Base-by-base conservation (phyloP, 2,797 vertebrate species). In the Leuciscus waleckii region DNA sequence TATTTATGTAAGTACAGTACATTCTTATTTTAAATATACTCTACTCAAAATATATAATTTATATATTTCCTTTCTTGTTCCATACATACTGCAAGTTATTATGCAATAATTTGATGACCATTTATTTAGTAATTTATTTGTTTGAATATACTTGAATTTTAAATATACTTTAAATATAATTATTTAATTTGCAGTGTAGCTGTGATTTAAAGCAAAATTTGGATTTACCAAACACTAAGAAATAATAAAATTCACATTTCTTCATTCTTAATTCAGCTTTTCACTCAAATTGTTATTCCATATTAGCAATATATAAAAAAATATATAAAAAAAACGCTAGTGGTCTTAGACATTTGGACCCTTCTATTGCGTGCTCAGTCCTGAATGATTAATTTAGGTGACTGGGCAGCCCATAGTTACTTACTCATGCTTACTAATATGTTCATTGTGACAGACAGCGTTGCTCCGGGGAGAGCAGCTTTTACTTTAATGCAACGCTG, bases 341-440 rank as follows among this genome's bases (percentile, higher is more conserved):
- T 16, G n/a, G 1, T n/a, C 39, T 78, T 37, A 63, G 32, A 79
- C 46, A 23, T 80, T 67, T 35, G 3, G 69, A n/a, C 46, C 39
- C 65, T 26, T 78, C 32, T n/a, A 77, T 56, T 67, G 65, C 32
- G 19, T 78, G 58, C 56, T 43, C 29, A 61, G 49, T 46, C 58
- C 19, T 81, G 61, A 85, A 80, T 61, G 7, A 74, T 81, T 88
- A 49, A 76, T 84, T 74, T 78, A 67, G 51, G 35, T 76, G 61
- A 70, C 43, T 54, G 56, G 8, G 61, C 41, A 16, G 35, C 82
- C 43, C 19, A 73, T 61, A 78, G 77, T 65, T 46, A 63, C 74
- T 82, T 74, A 68, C 43, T 83, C 80, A 83, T 82, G 68, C 80
- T 83, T 49, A 74, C 46, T 82, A 76, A 83, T 68, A 54, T 70